Evolutionary conservation across 1,140 invertebrate species (phyloP), one percentile per base, ranked within the genome.

Genomic region (Halesus radiatus): DNA sequence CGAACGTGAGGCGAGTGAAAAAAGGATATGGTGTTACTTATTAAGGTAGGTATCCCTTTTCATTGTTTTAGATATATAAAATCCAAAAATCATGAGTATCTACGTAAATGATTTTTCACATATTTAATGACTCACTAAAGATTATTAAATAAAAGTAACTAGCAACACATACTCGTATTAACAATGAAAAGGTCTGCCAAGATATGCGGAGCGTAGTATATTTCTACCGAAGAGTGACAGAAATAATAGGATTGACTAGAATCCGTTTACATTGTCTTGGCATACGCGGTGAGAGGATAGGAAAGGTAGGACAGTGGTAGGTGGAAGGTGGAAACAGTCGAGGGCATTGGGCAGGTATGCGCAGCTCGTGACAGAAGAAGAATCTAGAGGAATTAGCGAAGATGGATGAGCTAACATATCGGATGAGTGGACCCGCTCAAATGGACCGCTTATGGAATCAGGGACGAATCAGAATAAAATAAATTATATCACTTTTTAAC

Each of bases 331-430:
- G 20, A 20, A 60, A 75, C 26, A 75, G 22, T 29, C 52, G 23
- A 53, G 13, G 32, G 32, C 32, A 37, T 6, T 8, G 79, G 82
- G 79, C 83, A 84, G 83, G 60, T 62, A 68, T 52, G 74, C 73
- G 74, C 81, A 81, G 79, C 78, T 80, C 83, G 80, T 81, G 72
- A 75, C 72, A 75, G 72, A 32, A 45, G 15, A 79, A 82, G 75
- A 84, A 82, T 80, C 70, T 75, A 78, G 77, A 74, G 76, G 83
- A 84, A 84, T 84, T 84, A 84, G 83, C 83, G 79, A 84, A 84
- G 83, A 84, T 82, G 80, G 83, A 84, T 84, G 83, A 84, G 82
- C 76, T 76, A 20, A 76, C 76, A 75, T 50, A 76, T 77, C 60
- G 83, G 83, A 84, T 84, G 83, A 84, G 80, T 78, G 76, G 79